Evolutionary conservation across 2,888 invertebrate species (phyloP).

Genomic region (Calephelis perditalis): DNA sequence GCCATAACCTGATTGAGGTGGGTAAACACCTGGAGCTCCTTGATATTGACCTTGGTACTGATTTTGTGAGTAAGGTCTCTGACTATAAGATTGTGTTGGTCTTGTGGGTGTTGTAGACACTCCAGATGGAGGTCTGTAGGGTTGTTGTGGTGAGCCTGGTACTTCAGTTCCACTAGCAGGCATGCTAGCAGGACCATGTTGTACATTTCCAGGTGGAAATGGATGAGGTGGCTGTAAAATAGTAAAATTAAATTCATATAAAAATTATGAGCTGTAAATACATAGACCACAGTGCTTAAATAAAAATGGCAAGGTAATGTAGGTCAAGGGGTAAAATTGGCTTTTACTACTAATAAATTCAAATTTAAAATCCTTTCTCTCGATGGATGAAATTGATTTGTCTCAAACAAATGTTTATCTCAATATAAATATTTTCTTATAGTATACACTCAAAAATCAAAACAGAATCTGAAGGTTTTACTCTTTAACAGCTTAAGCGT

Average conservation of each 20-base stretch:
- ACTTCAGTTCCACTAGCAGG: constrained; percentile 57
- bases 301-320: too few species aligned
- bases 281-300: neutral
- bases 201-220: constrained; percentile 71
- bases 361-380: too few species aligned
- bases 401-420: too few species aligned
- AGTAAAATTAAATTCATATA: constrained; percentile 8
- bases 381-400: too few species aligned
- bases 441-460: too few species aligned
- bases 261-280: neutral
- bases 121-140: constrained; percentile 70
- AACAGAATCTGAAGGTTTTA: too few species aligned
- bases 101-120: constrained; percentile 76
- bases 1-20: constrained; percentile 83
- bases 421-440: too few species aligned
- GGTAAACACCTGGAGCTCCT: constrained; percentile 78
- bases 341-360: too few species aligned
- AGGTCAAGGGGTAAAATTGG: too few species aligned
- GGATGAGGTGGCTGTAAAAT: constrained; percentile 75
- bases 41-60: constrained; percentile 81
- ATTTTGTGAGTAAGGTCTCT: constrained; percentile 82
- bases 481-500: too few species aligned
- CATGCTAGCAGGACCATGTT: constrained; percentile 59
- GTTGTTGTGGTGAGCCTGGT: constrained; percentile 62
- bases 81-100: constrained; percentile 83